A percentile compares a stretch with the other conserved stretches of the same genome.
phyloP scores from a whole-genome alignment of 2,113 vertebrate species.

The Silurus asotus region DNA sequence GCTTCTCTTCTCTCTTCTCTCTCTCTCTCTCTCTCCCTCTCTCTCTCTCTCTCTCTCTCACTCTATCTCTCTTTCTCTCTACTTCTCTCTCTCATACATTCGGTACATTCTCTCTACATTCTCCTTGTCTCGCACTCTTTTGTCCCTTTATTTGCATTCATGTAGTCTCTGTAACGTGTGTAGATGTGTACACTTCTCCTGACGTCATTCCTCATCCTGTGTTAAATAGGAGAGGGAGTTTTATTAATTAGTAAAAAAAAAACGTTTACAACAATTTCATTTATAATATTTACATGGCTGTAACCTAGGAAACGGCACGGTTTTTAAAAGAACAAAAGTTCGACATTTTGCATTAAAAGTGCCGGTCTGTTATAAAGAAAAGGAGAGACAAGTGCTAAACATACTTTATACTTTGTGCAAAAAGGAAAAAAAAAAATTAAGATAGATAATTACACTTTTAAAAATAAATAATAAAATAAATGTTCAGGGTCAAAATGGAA shows the following conservation, averaged over 20 bases:
- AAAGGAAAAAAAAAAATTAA: background rate
- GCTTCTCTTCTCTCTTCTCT: background rate
- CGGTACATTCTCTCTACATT: background rate
- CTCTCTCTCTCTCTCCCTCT: background rate
- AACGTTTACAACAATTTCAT: background rate
- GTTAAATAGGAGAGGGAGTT: background rate
- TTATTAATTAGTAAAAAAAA: background rate
- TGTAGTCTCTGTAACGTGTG: background rate
- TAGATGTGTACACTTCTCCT: background rate
- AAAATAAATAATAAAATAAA: background rate
- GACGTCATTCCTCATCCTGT: background rate
- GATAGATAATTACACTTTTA: background rate
- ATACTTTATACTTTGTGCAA: background rate
- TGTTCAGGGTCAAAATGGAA: background rate
- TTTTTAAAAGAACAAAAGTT: background rate
- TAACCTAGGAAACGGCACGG: background rate
- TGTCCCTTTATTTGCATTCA: background rate
- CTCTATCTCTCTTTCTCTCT: background rate
- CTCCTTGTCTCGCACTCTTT: background rate
- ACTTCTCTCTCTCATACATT: background rate
- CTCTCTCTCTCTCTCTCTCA: background rate
- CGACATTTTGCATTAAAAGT: background rate
- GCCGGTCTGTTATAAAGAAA: background rate
- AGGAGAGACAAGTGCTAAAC: background rate
- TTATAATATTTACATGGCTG: background rate